Conservation (phyloP, 2,113 vertebrate species). For the Malurus alboscapulatus region DNA sequence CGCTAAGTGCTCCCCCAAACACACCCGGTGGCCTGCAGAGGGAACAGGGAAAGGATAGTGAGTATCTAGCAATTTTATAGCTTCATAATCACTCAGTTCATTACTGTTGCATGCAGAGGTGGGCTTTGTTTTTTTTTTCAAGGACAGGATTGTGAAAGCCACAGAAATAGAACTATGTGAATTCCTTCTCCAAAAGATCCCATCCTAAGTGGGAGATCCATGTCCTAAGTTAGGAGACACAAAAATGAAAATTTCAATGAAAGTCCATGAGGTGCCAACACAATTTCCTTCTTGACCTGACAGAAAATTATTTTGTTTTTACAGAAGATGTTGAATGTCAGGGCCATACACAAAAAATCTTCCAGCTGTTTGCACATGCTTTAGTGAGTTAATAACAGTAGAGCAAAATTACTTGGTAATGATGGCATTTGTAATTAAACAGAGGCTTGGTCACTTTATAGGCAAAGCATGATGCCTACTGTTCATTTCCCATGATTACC, state of each 20-base stretch:
- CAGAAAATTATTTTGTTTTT: neutral
- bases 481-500: neutral
- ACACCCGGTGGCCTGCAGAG: constrained; percentile 43
- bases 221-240: neutral
- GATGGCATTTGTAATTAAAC: neutral
- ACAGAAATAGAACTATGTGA: neutral
- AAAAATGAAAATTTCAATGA: neutral
- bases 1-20: constrained; percentile 44
- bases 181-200: neutral
- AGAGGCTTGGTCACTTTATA: neutral
- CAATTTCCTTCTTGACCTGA: neutral
- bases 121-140: neutral
- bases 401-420: neutral
- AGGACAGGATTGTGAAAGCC: neutral
- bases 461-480: neutral
- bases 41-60: neutral
- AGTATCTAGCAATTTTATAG: neutral
- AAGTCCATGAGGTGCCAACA: neutral
- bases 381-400: neutral
- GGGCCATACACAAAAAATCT: neutral
- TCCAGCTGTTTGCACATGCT: neutral
- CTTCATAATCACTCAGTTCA: neutral
- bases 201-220: neutral
- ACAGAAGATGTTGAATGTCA: neutral
- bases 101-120: neutral